Conservation (phyloP, 2,797 vertebrate species). For the Zenarchopterus dispar region DNA sequence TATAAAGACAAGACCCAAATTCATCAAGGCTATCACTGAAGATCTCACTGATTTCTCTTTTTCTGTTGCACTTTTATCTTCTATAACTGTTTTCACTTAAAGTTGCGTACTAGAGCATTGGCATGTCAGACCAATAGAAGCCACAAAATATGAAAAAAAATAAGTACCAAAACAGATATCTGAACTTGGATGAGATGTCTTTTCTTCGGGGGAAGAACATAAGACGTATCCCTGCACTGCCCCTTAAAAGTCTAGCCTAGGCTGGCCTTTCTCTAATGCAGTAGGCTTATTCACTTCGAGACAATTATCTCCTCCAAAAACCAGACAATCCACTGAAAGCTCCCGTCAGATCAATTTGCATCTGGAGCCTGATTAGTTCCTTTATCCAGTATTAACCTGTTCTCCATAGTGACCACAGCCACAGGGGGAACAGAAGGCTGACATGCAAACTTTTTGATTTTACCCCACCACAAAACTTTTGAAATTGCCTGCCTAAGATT, state of each 20-base stretch:
- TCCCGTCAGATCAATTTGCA: slow-evolving; percentile 6
- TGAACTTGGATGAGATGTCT: background rate
- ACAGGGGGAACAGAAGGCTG: slow-evolving; percentile 14
- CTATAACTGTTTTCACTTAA: too few relatives aligned
- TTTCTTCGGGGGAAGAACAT: too few relatives aligned
- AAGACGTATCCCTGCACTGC: too few relatives aligned
- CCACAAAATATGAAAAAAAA: too few relatives aligned
- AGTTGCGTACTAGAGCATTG: too few relatives aligned
- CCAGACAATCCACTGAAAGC: slow-evolving; percentile 7
- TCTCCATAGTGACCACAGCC: slow-evolving; percentile 6
- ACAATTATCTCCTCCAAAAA: slow-evolving; percentile 2
- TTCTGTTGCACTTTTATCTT: too few relatives aligned
- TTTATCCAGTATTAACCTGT: slow-evolving; percentile 27
- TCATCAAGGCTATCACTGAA: too few relatives aligned
- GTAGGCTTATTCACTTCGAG: background rate
- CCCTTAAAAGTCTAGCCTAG: background rate
- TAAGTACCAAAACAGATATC: background rate
- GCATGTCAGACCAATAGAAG: too few relatives aligned
- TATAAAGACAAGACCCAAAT: too few relatives aligned
- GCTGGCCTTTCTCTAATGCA: slow-evolving; percentile 1
- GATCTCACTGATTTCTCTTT: too few relatives aligned
- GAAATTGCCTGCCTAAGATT: slow-evolving; percentile 34
- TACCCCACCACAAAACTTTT: slow-evolving; percentile 17
- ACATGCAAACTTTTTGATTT: slow-evolving; percentile 18
- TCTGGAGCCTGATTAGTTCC: slow-evolving; percentile 8